Percentiles rank a stretch among this genome's conserved stretches.
Evolutionary conservation across 2,797 vertebrate genomes (phyloP).

Genomic region (Phalanger gymnotis): DNA sequence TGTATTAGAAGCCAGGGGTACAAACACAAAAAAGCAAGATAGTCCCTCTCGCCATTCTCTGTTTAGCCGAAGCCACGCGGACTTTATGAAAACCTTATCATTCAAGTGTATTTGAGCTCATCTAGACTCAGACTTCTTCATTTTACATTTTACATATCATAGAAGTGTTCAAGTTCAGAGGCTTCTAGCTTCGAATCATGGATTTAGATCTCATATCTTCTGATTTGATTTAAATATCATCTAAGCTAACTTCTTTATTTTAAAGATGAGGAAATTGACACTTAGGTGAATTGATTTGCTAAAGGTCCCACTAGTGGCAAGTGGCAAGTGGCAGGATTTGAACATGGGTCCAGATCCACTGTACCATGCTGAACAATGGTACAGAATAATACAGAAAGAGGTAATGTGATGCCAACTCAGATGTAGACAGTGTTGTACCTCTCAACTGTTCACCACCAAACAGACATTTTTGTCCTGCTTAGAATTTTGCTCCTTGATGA

Average conservation of each 20-base stretch:
- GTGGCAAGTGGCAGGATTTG: background rate
- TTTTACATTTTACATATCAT: too few species aligned
- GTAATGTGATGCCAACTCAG: constrained; percentile 36
- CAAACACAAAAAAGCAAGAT: background rate
- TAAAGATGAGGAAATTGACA: background rate
- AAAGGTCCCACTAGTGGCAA: background rate
- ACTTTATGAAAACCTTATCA: background rate
- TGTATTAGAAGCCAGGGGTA: background rate
- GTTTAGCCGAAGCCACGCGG: background rate
- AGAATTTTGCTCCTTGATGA: constrained; percentile 68
- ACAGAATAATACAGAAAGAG: background rate
- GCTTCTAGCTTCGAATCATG: background rate
- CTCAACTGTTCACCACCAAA: constrained; percentile 45
- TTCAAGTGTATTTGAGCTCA: too few species aligned
- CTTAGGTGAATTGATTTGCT: background rate
- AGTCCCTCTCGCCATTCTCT: background rate
- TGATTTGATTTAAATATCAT: background rate
- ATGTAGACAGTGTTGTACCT: constrained; percentile 19
- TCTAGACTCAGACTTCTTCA: too few species aligned
- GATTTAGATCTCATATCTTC: background rate
- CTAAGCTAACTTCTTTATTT: background rate
- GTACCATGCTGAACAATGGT: background rate
- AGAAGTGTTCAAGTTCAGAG: too few species aligned
- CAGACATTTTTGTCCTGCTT: constrained; percentile 67
- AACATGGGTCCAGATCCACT: background rate